Base-by-base conservation (phyloP, 2,113 vertebrate species). In the Myiozetetes cayanensis region DNA sequence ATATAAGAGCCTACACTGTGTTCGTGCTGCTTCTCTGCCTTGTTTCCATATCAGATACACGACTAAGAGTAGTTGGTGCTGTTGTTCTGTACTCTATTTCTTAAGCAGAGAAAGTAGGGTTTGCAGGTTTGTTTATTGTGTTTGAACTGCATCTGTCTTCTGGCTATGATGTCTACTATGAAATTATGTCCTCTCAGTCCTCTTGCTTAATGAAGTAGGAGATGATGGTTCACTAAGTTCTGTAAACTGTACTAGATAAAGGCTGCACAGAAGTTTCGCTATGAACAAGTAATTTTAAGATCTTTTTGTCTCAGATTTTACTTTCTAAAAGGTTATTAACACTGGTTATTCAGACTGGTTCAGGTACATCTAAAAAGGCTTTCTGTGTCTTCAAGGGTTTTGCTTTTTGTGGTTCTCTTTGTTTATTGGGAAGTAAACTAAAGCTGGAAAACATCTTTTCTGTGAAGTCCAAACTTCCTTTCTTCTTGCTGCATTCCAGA, bases 11-110 rank as follows among this genome's bases (percentile, higher is more conserved):
- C 80, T 39, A 37, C 3, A 1, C 5, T 68, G 35, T 22, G n/a
- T 7, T 16, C 10, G 7, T 62, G 23, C 31, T 58, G 20, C 31
- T 13, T 67, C 6, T 53, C 6, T 43, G 7, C n/a, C 24, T 31
- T 28, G 4, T 52, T 87, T 59, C 33, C 3, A 2, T 17, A 14
- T 31, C n/a, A 67, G 62, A 67, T 0, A 0, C 12, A 2, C 10
- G 30, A 55, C 56, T 50, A 66, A 53, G 43, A 30, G n/a, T 53
- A 59, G 72, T 39, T 77, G 37, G 9, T 85, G 39, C 28, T 88
- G 70, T 62, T 12, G 16, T 80, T 87, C 28, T 78, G 5, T 70
- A 9, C 10, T 56, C 24, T 18, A 0, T 31, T 85, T 41, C 9
- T 35, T 68, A 72, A 61, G 21, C 23, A 71, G 44, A 17, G 46